Conservation (phyloP, 2,113 vertebrate genomes). For the Aptenodytes patagonicus region DNA sequence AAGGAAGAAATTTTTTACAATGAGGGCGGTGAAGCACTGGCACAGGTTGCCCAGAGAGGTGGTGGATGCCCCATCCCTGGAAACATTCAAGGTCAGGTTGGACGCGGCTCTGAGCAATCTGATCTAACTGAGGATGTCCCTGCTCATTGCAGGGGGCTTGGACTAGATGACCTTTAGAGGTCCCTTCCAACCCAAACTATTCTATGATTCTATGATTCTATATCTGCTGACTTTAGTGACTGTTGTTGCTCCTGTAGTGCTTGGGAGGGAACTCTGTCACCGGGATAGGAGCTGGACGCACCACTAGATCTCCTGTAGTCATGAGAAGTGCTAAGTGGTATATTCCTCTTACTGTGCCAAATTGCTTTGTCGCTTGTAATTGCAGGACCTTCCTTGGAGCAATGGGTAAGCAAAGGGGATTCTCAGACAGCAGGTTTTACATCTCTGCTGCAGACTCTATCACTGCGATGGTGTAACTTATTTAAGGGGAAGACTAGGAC, state of each 20-base stretch:
- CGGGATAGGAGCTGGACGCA: fast-evolving
- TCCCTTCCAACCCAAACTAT: background rate
- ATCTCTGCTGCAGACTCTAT: background rate
- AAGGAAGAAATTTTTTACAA: background rate
- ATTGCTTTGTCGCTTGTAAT: background rate
- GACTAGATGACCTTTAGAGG: background rate
- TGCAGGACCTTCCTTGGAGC: background rate
- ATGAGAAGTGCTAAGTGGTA: background rate
- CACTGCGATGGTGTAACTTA: background rate
- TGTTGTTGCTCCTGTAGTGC: background rate
- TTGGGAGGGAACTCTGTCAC: background rate
- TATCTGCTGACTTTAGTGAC: background rate
- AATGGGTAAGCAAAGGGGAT: background rate
- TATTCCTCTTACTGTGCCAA: background rate
- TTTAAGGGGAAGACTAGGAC: background rate
- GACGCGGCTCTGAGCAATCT: background rate
- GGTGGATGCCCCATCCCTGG: background rate
- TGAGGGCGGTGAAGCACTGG: background rate
- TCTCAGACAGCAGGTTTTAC: background rate
- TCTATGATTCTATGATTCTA: background rate
- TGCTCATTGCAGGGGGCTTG: background rate
- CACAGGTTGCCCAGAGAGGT: background rate
- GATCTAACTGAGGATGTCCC: background rate
- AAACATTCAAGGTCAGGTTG: background rate
- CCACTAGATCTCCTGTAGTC: background rate